Percentiles rank a stretch among this genome's conserved stretches.
phyloP scores from a whole-genome alignment of 2,888 invertebrate species.

The Drosophila testacea region DNA sequence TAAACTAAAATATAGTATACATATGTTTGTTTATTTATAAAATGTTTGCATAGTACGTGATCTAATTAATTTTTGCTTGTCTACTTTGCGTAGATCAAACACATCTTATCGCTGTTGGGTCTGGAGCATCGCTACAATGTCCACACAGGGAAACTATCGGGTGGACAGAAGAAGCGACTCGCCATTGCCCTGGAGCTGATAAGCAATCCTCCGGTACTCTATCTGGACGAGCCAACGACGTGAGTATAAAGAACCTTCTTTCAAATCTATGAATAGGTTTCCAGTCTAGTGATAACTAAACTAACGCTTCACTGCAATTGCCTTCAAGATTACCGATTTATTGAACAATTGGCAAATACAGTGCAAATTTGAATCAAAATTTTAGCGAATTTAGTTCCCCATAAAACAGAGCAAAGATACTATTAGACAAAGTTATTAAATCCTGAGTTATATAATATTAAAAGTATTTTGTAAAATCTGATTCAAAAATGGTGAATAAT shows the following conservation, averaged over 20 bases:
- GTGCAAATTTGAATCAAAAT: not conserved
- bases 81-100: conserved; percentile 88
- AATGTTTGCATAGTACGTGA: not conserved
- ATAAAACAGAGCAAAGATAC: not conserved
- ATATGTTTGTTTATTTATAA: not conserved
- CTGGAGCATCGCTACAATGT: conserved; percentile 90
- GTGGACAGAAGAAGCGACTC: conserved; percentile 93
- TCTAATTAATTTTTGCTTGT: conserved; percentile 12
- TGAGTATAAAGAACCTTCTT: conserved; percentile 83
- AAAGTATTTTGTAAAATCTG: too few species aligned
- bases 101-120: conserved; percentile 90
- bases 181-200: conserved; percentile 93
- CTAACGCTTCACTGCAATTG: conserved; percentile 6
- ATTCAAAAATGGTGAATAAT: too few species aligned
- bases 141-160: conserved; percentile 90
- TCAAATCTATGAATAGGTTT: conserved; percentile 10
- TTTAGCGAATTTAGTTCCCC: not conserved
- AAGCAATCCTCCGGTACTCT: conserved; percentile 94
- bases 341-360: not conserved
- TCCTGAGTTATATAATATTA: too few species aligned
- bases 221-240: conserved; percentile 95
- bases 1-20: not conserved
- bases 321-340: not conserved
- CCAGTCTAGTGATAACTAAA: conserved; percentile 26
- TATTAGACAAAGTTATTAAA: too few species aligned